Evolutionary conservation across 2,797 vertebrate species (phyloP).

Genomic region (Delichon dasypus): DNA sequence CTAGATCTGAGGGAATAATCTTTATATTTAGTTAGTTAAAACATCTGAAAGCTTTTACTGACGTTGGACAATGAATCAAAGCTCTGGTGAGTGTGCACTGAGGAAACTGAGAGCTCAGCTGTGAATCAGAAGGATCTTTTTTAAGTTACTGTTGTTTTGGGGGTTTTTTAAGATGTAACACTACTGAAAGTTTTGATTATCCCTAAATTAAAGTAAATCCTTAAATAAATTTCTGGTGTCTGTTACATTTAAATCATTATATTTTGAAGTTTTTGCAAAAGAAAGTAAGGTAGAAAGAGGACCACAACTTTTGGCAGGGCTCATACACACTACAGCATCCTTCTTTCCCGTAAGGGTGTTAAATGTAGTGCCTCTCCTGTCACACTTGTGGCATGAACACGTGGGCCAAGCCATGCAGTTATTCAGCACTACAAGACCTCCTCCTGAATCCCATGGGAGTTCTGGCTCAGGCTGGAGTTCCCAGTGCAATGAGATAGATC

Average conservation of each 20-base stretch:
- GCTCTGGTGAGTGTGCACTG: background rate
- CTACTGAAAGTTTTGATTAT: background rate
- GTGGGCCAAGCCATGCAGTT: background rate
- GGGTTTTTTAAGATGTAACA: background rate
- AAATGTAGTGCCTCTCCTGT: background rate
- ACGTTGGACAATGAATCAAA: conserved; percentile 18
- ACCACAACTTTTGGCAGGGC: background rate
- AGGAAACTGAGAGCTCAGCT: background rate
- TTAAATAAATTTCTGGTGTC: background rate
- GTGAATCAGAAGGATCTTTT: background rate
- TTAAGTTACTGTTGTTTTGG: background rate
- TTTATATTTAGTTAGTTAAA: conserved; percentile 36
- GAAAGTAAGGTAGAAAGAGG: background rate
- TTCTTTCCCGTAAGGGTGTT: background rate
- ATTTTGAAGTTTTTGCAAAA: background rate
- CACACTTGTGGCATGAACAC: background rate
- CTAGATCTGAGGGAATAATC: background rate
- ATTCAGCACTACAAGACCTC: background rate
- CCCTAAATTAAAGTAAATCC: background rate
- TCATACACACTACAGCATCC: background rate
- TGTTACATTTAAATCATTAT: background rate
- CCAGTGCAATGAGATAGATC: background rate
- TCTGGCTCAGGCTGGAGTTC: background rate
- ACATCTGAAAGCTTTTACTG: conserved; percentile 23
- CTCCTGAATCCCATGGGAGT: background rate